These are phyloP conservation scores for Pogonomyrmex barbatus DNA, from an alignment of 1,140 invertebrate genomes.

Conservation along the genomic window DNA sequence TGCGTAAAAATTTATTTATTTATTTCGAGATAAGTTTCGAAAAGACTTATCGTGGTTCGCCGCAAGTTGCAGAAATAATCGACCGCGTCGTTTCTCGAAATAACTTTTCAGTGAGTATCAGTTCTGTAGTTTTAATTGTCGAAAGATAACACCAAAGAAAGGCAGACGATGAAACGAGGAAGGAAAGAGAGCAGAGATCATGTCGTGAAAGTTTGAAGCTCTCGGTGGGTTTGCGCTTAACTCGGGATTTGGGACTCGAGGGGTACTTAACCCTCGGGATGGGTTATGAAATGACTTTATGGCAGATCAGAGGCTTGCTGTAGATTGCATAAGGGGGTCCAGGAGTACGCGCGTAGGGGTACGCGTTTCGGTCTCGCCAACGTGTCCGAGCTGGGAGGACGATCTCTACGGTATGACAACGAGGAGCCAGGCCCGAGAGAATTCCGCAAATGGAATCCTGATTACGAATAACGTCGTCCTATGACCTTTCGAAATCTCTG, in stretches of 20 bases:
- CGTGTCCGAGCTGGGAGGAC: slow-evolving; percentile 64
- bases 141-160: slow-evolving; percentile 39
- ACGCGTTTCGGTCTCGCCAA: slow-evolving; percentile 65
- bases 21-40: background rate
- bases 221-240: slow-evolving; percentile 75
- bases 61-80: slow-evolving; percentile 35
- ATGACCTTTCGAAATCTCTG: slow-evolving; percentile 52
- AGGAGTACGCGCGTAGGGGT: slow-evolving; percentile 59
- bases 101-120: slow-evolving; percentile 50
- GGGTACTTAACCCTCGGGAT: slow-evolving; percentile 83
- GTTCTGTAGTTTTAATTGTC: slow-evolving; percentile 52
- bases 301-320: slow-evolving; percentile 85
- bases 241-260: slow-evolving; percentile 81
- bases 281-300: slow-evolving; percentile 86
- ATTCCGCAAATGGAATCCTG: slow-evolving; percentile 73
- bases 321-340: slow-evolving; percentile 84
- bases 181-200: slow-evolving; percentile 40
- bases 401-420: slow-evolving; percentile 67
- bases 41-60: background rate
- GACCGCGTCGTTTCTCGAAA: background rate
- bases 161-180: slow-evolving; percentile 27
- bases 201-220: slow-evolving; percentile 66
- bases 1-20: background rate
- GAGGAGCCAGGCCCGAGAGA: slow-evolving; percentile 66
- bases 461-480: slow-evolving; percentile 61